Evolutionary conservation across 2,888 invertebrate species (phyloP), one percentile per base, ranked within the genome.

Genomic region (Hecatera dysodea): DNA sequence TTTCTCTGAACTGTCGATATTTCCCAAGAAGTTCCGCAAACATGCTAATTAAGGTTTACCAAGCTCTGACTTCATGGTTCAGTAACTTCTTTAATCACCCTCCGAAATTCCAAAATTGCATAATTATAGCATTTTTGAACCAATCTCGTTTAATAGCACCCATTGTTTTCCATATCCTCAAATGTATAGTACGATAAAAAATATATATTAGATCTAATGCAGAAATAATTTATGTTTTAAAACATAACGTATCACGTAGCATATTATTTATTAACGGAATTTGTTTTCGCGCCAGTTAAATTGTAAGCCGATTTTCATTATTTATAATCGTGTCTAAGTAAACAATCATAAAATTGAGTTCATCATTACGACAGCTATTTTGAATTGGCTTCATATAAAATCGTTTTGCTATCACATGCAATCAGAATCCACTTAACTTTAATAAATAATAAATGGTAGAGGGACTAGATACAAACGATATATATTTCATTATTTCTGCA

Each of bases 91-190:
- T 22, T 65, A 68, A 72, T 61, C n/a, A 57, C n/a, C 11, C 22
- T 27, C 33, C 24, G 11, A 19, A 73, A 44, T 12, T 19, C 15
- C 17, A 36, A 60, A 73, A 65, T 55, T 33, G 52, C 61, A 11
- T 69, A 44, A 71, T 75, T 64, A 59, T 71, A 50, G 52, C 46
- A 53, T 57, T 48, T 62, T 77, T 63, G 17, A 59, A 62, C 50
- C 61, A 69, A 59, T 77, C 52, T 57, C 44, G 39, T 77, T 69
- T 75, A 75, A 77, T 75, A 42, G 70, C 71, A 17, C 27, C 61
- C 77, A 75, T 75, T 63, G 75, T 75, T 77, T 76, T 77, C 57
- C 29, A 62, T 76, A 77, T 70, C 62, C 62, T 22, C 24, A 77
- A 77, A 62, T 76, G 59, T 62, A 12, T 66, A 48, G 7, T 22